Base-by-base conservation (phyloP, 2,797 vertebrate genomes). In the Channa striata region DNA sequence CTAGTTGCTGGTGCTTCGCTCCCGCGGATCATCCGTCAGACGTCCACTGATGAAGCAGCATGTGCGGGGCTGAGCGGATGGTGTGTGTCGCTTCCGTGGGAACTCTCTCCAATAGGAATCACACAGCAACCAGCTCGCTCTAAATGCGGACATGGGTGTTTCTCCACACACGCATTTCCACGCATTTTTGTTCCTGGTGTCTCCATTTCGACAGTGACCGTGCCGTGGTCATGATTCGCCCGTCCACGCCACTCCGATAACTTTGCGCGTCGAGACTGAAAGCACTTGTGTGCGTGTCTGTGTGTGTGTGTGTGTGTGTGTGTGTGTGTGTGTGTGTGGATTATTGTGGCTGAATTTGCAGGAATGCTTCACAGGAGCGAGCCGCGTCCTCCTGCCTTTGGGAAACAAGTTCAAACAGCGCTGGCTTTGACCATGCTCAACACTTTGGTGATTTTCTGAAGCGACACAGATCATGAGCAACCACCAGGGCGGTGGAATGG, bases 401-500 rank as follows among this genome's bases (percentile, higher is more conserved):
- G 81, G 87, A 83, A 89, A 83, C 83, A 86, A 91, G 72, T 87
- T 85, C 60, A 72, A 3, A 58, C 78, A 52, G 37, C 69, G 13
- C 49, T 21, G 49, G 43, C 49, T 56, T 23, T 52, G 34, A 66
- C 48, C 59, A 66, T 65, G 72, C 61, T 66, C 19, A 20, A 21
- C 82, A 66, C 47, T 84, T 86, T 44, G 16, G 77, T 70, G 80
- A 53, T 85, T 68, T 81, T 80, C 57, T 80, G 30, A 80, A 54
- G 16, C 36, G 17, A 5, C 13, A 44, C 67, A 74, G 67, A 60
- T 34, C 16, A 83, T 84, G 79, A 87, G 84, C 72, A 86, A 77
- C 72, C 81, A 90, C 64, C 83, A 85, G 63, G 81, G 86, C 64
- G 79, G 81, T 58, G 89, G 92, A 85, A 96, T 98, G 97, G 96